phyloP scores from a whole-genome alignment of 2,113 vertebrate species.

The Pteropus alecto region DNA sequence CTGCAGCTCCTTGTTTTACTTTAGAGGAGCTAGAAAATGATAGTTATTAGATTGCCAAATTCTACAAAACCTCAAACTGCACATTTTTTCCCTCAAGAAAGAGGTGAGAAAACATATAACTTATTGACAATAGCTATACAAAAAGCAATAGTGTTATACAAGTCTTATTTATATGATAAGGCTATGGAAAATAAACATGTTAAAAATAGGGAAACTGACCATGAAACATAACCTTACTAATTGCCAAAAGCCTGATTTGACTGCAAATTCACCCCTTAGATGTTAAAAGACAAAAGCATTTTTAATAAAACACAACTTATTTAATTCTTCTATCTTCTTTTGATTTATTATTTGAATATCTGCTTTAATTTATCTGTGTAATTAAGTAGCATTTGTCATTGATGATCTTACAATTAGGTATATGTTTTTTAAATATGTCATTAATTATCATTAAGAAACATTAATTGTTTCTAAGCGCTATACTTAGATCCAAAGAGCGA shows the following conservation, averaged over 20 bases:
- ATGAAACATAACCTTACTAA: not conserved
- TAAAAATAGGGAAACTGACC: not conserved
- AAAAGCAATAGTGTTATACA: not conserved
- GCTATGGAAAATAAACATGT: slow-evolving; percentile 25
- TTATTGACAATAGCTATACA: not conserved
- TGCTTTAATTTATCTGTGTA: not conserved
- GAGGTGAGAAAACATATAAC: not conserved
- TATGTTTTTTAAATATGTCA: not conserved
- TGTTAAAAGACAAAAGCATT: slow-evolving; percentile 14
- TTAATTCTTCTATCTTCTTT: not conserved
- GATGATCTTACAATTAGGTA: not conserved
- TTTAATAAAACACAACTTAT: not conserved
- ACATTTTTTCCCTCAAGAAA: slow-evolving; percentile 10
- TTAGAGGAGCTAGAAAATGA: not conserved
- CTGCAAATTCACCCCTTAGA: not conserved
- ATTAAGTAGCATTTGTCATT: not conserved
- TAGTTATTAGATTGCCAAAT: not conserved
- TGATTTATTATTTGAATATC: slow-evolving; percentile 16
- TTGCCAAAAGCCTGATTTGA: not conserved
- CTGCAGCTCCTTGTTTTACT: not conserved
- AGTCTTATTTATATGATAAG: slow-evolving; percentile 4
- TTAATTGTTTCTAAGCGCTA: not conserved
- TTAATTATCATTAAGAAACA: not conserved
- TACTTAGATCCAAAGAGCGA: not conserved
- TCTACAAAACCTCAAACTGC: not conserved